These are phyloP conservation scores for Ladona fulva DNA, from an alignment of 1,140 invertebrate genomes.

Conservation along the genomic window DNA sequence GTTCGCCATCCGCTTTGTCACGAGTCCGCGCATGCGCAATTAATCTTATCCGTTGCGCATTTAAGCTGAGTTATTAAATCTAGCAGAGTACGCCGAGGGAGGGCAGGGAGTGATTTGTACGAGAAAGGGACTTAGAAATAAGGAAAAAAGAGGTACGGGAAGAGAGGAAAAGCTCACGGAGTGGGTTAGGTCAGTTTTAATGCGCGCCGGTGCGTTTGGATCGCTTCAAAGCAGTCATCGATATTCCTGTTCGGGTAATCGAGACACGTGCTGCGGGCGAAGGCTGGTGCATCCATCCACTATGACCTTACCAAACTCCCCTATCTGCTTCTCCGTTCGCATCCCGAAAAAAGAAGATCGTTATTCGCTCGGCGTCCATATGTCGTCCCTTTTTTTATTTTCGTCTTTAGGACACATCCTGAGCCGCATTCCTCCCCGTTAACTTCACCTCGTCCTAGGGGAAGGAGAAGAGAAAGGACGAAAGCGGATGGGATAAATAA, in stretches of 20 bases:
- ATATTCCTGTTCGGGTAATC: background rate
- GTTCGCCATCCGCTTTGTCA: too few relatives aligned
- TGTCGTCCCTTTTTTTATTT: background rate
- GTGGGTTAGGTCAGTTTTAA: background rate
- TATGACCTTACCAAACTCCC: background rate
- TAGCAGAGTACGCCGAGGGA: too few relatives aligned
- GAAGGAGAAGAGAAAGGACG: background rate
- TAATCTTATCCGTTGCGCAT: too few relatives aligned
- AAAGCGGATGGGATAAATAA: background rate
- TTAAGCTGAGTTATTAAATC: too few relatives aligned
- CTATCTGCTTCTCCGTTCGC: background rate
- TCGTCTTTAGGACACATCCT: background rate
- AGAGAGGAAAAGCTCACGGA: background rate
- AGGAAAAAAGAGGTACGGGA: background rate
- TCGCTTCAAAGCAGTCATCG: background rate
- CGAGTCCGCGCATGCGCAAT: too few relatives aligned
- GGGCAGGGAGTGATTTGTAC: too few relatives aligned
- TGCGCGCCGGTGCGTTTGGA: background rate
- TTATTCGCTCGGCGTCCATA: background rate
- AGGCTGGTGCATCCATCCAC: background rate
- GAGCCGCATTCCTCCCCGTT: background rate
- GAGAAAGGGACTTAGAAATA: too few relatives aligned
- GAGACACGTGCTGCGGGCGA: background rate
- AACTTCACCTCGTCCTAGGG: background rate
- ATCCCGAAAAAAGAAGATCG: background rate